phyloP scores from a whole-genome alignment of 2,797 vertebrate genomes.

The Diceros bicornis region DNA sequence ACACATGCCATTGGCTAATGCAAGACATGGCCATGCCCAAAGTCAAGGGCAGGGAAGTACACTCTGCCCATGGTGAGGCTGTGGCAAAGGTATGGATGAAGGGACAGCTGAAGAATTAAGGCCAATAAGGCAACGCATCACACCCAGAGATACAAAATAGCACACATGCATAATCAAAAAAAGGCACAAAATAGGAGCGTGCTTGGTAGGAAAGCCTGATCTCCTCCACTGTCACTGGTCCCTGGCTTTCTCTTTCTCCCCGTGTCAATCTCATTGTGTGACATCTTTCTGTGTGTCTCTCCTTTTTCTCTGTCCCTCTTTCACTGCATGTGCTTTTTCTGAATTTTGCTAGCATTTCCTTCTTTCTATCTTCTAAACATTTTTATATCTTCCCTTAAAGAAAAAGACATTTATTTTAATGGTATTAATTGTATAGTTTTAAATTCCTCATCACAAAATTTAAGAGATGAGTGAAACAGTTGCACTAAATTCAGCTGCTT shows the following conservation, averaged over 20 bases:
- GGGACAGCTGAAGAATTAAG: not conserved
- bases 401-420: slow-evolving; percentile 34
- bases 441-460: slow-evolving; percentile 60
- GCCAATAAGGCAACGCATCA: rapidly evolving
- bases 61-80: not conserved
- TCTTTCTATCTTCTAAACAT: not conserved
- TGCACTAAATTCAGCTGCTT: slow-evolving; percentile 43
- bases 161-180: no score
- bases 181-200: no score
- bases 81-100: not conserved
- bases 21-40: not conserved
- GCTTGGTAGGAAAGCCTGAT: rapidly evolving
- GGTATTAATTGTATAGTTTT: slow-evolving; percentile 46
- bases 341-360: slow-evolving; percentile 30
- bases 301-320: not conserved
- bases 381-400: slow-evolving; percentile 59
- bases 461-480: slow-evolving; percentile 56
- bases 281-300: not conserved
- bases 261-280: rapidly evolving
- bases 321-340: not conserved
- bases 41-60: not conserved
- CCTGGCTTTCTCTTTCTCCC: no score
- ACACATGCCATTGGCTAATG: not conserved
- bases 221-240: no score
- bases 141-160: not conserved